Evolutionary conservation across 2,797 vertebrate genomes (phyloP), one percentile per base, ranked within the genome.

Genomic region (Mico argentatus): DNA sequence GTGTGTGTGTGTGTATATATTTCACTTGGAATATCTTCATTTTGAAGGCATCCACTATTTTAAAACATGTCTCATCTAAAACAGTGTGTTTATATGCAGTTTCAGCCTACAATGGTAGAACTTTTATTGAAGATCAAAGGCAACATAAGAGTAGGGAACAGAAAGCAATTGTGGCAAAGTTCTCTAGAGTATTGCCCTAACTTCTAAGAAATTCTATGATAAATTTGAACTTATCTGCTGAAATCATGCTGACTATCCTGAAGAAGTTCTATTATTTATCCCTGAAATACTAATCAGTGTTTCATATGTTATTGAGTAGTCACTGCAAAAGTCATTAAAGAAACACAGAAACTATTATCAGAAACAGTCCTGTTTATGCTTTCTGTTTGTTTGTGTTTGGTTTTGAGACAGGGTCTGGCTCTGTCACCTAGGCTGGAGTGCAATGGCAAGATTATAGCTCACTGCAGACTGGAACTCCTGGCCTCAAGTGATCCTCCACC

Each of bases 11-110:
- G 41, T 41, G 41, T 41, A 44, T 44, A 44, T 44, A 46, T 4
- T 59, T 96, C 96, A 94, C 80, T 95, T 94, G 83, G 96, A 91
- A 94, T 97, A 72, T 91, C 92, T 95, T 81, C 79, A 5, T 24
- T 26, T 94, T 90, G 91, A 98, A 91, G 92, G 46, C 94, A 96
- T 96, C 97, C 96, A 92, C 97, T 98, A 94, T 98, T 96, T 98
- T 95, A 91, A 98, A 98, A 97, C 84, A 93, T 89, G 91, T 93
- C 97, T 97, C 95, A 52, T 52, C 19, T 52, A 19, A 52, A 52
- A 52, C 73, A 88, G 55, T 97, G 64, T 92, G 44, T 80, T 52
- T 97, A 15, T 92, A 57, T 94, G 93, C 4, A 70, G 41, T 89
- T 79, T 15, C 83, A 96, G 64, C 30, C 80, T 87, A 92, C 61